Conservation (phyloP, 1,140 invertebrate species). For the Apis florea region DNA sequence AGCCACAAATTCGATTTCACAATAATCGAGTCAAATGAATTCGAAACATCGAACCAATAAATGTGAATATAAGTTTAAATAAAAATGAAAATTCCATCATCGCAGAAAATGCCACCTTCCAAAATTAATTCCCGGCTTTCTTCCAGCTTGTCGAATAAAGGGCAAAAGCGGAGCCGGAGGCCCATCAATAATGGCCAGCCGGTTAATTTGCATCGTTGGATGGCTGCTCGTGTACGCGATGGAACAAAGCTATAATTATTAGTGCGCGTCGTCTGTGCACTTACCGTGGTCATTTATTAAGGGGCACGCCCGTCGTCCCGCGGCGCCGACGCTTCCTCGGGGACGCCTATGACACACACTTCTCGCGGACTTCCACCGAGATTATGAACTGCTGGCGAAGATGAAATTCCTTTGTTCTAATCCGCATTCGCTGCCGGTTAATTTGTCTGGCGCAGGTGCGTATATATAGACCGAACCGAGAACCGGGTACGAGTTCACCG, state of each 20-base stretch:
- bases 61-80: not conserved
- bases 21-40: too few species aligned
- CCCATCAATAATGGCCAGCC: conserved; percentile 37
- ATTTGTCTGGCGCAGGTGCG: conserved; percentile 68
- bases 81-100: not conserved
- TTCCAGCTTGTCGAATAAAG: conserved; percentile 24
- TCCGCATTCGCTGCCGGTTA: conserved; percentile 67
- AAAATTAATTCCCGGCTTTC: conserved; percentile 36
- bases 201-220: conserved; percentile 74
- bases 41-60: not conserved
- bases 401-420: conserved; percentile 75
- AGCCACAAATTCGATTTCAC: not conserved
- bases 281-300: conserved; percentile 75
- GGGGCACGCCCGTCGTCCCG: conserved; percentile 52
- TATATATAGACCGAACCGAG: conserved; percentile 42
- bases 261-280: conserved; percentile 78
- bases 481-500: conserved; percentile 10
- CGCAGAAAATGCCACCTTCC: too few species aligned
- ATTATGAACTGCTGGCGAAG: conserved; percentile 68
- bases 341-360: conserved; percentile 45
- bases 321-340: conserved; percentile 1
- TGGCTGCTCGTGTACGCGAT: conserved; percentile 55
- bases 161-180: conserved; percentile 7
- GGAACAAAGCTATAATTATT: conserved; percentile 79
- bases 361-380: conserved; percentile 45